phyloP scores from a whole-genome alignment of 2,888 invertebrate species.

The Candidula unifasciata region DNA sequence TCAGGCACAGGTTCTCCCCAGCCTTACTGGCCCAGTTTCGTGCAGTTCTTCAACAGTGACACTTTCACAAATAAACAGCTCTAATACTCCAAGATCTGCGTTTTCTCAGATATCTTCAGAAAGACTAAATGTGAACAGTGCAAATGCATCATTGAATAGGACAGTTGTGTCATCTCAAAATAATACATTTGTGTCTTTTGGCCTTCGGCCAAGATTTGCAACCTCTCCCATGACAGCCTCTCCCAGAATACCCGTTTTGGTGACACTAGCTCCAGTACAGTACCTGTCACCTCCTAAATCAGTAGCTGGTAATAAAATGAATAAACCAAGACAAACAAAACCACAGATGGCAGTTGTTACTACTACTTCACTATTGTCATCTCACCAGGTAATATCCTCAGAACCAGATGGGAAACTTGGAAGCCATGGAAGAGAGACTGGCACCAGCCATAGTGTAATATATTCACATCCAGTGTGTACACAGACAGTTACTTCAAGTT shows the following conservation, averaged over 20 bases:
- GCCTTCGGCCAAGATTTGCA: not conserved
- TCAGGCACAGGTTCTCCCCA: not conserved
- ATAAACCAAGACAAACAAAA: not conserved
- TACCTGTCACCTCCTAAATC: conserved; percentile 9
- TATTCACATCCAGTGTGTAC: not conserved
- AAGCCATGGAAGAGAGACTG: not conserved
- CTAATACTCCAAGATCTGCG: not conserved
- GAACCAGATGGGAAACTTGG: not conserved
- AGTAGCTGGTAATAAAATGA: not conserved
- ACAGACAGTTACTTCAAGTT: not conserved
- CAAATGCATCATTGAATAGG: not conserved
- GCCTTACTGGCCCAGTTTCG: not conserved
- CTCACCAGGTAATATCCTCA: not conserved
- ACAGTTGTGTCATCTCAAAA: not conserved
- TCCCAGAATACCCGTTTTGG: conserved; percentile 35
- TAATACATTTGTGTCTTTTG: not conserved
- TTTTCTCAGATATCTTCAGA: conserved; percentile 3
- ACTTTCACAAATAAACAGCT: conserved; percentile 13
- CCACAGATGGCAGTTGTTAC: not conserved
- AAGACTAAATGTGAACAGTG: not conserved
- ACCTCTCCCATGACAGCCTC: not conserved
- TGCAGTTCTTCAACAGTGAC: not conserved
- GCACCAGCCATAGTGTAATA: not conserved
- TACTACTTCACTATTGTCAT: not conserved
- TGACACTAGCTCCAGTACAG: conserved; percentile 2